phyloP scores from a whole-genome alignment of 2,888 invertebrate genomes.

The Rhagophthalmus giganteus region DNA sequence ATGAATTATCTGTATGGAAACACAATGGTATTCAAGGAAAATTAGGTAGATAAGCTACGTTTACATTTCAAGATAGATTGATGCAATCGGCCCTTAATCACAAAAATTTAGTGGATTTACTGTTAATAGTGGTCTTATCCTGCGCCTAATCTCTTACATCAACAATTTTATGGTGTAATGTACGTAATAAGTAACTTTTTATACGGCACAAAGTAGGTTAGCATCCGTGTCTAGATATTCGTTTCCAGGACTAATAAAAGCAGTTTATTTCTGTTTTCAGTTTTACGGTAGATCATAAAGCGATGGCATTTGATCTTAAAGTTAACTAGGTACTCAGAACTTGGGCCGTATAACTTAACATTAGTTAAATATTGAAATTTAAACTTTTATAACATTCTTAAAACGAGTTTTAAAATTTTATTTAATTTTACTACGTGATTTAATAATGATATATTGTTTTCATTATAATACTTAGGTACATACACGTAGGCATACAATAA shows the following conservation, averaged over 20 bases:
- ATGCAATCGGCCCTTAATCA: constrained; percentile 1
- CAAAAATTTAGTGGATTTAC: constrained; percentile 10
- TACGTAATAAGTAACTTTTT: constrained; percentile 23
- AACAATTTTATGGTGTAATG: constrained; percentile 21
- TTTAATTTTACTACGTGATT: constrained; percentile 7
- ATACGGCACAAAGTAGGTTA: constrained; percentile 22
- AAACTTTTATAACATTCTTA: constrained; percentile 12
- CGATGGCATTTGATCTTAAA: constrained; percentile 28
- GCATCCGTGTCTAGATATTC: constrained; percentile 21
- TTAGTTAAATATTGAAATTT: constrained; percentile 26
- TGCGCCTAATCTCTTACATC: constrained; percentile 18
- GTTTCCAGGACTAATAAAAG: constrained; percentile 27
- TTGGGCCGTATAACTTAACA: constrained; percentile 17
- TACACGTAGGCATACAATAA: too few species aligned
- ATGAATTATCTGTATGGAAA: not conserved
- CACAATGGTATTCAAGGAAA: not conserved
- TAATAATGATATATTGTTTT: constrained; percentile 5
- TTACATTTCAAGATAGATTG: not conserved
- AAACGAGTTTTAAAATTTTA: constrained; percentile 8
- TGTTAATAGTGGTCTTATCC: constrained; percentile 16
- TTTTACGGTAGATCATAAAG: constrained; percentile 27
- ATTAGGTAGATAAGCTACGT: not conserved
- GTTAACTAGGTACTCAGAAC: constrained; percentile 23
- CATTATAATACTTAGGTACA: too few species aligned
- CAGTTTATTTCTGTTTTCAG: constrained; percentile 29